Conservation (phyloP, 2,797 vertebrate species). For the Parambassis ranga region DNA sequence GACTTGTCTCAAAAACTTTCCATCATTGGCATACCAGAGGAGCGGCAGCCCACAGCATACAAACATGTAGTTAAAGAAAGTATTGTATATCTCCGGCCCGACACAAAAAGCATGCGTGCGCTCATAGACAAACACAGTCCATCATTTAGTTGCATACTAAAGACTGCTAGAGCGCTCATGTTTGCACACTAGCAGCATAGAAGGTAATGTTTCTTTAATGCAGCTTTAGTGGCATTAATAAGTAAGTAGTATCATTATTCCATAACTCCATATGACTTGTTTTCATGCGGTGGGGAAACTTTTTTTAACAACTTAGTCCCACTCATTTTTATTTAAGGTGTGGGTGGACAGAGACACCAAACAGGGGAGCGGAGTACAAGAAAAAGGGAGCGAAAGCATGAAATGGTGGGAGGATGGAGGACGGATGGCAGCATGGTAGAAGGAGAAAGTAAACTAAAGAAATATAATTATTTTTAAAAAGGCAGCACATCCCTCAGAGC, state of each 20-base stretch:
- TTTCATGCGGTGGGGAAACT: background rate
- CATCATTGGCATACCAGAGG: no score
- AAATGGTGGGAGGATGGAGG: background rate
- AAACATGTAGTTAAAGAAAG: no score
- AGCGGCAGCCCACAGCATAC: no score
- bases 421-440: background rate
- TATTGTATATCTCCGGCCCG: no score
- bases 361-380: background rate
- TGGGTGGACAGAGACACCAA: background rate
- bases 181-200: conserved; percentile 1
- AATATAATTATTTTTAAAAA: conserved; percentile 12
- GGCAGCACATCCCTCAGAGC: conserved; percentile 1
- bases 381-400: background rate
- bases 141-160: background rate
- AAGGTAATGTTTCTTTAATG: conserved; percentile 41
- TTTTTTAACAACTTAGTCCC: background rate
- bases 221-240: conserved; percentile 35
- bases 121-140: background rate
- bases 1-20: no score
- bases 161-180: no score
- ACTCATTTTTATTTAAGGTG: background rate
- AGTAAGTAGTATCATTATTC: conserved; percentile 2
- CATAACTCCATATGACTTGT: background rate
- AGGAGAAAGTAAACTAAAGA: conserved; percentile 4
- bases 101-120: background rate